Evolutionary conservation across 2,888 invertebrate species (phyloP).

Genomic region (Tyria jacobaeae): DNA sequence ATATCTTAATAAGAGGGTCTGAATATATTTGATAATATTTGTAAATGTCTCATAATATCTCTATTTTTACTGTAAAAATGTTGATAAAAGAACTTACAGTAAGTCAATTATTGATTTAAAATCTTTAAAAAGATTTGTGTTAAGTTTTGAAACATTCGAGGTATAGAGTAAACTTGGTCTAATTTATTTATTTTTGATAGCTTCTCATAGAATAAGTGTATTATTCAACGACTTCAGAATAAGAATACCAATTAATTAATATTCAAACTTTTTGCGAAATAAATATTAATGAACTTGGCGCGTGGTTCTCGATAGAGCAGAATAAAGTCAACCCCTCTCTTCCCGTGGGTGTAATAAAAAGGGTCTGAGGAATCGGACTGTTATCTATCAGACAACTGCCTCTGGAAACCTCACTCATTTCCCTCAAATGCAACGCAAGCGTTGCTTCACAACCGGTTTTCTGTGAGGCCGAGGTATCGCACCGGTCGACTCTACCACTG

Average conservation of each 20-base stretch:
- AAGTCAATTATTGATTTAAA: conserved; percentile 19
- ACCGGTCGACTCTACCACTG: no score
- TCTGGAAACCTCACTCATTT: no score
- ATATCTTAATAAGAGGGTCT: no score
- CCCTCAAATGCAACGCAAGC: no score
- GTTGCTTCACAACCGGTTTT: no score
- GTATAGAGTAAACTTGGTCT: conserved; percentile 17
- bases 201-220: conserved; percentile 20
- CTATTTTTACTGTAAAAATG: conserved; percentile 4
- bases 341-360: no score
- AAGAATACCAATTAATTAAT: conserved; percentile 10
- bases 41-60: background rate
- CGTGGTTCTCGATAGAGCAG: no score
- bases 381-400: no score
- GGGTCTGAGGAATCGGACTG: no score
- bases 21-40: no score
- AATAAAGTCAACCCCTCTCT: no score
- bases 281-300: conserved; percentile 4
- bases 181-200: conserved; percentile 26
- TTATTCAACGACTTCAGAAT: conserved; percentile 9
- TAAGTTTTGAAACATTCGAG: conserved; percentile 12
- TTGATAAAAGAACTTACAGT: conserved; percentile 1
- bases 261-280: conserved; percentile 4
- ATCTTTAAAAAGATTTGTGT: conserved; percentile 3
- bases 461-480: no score